Percentiles rank a stretch among this genome's conserved stretches.
Conservation (phyloP, 2,888 invertebrate genomes). For the Cephalotes varians region DNA sequence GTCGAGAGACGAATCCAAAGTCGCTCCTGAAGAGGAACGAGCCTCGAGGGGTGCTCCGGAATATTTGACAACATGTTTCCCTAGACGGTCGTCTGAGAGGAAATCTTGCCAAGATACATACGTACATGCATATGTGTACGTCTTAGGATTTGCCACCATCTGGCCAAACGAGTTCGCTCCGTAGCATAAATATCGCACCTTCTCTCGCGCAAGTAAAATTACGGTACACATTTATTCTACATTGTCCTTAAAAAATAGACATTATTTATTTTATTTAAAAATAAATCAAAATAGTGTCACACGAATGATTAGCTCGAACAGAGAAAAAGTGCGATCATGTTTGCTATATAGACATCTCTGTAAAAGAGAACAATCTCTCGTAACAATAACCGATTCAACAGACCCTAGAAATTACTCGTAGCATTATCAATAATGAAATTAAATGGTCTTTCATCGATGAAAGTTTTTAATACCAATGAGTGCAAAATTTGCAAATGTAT, state of each 20-base stretch:
- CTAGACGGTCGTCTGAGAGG: slow-evolving; percentile 69
- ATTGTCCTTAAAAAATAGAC: slow-evolving; percentile 34
- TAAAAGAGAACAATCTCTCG: not conserved
- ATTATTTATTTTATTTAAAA: not conserved
- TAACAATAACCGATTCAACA: not conserved
- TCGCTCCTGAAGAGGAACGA: slow-evolving; percentile 67
- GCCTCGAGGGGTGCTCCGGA: slow-evolving; percentile 66
- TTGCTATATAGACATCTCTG: not conserved
- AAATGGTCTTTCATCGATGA: not conserved
- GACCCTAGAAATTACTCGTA: not conserved
- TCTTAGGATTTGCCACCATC: slow-evolving; percentile 46
- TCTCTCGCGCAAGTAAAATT: not conserved
- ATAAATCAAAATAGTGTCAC: not conserved
- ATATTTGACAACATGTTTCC: slow-evolving; percentile 79
- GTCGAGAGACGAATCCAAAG: slow-evolving; percentile 72
- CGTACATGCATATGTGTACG: slow-evolving; percentile 31
- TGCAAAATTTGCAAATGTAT: slow-evolving; percentile 19
- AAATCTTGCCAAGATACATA: slow-evolving; percentile 59
- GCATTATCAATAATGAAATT: not conserved
- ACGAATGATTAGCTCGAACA: not conserved
- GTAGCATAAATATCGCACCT: slow-evolving; percentile 65
- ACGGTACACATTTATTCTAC: slow-evolving; percentile 28
- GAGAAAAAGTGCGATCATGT: not conserved
- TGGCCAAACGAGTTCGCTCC: slow-evolving; percentile 31
- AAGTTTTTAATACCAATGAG: not conserved